These are phyloP conservation scores for Taenaris catops DNA, from an alignment of 2,888 invertebrate genomes.

Conservation along the genomic window DNA sequence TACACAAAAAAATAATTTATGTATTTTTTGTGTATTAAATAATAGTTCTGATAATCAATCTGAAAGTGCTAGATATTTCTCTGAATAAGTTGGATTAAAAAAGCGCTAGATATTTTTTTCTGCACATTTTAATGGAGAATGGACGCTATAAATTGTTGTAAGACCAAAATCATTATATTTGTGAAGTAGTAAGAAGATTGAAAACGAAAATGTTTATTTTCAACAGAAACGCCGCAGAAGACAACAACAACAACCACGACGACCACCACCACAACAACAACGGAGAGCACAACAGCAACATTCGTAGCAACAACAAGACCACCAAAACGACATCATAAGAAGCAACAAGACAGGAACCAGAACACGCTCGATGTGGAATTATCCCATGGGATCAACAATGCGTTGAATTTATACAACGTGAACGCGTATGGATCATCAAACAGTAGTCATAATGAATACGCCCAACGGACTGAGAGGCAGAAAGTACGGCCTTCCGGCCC, in stretches of 20 bases:
- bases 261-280: constrained; percentile 63
- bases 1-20: no score
- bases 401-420: constrained; percentile 54
- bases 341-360: constrained; percentile 54
- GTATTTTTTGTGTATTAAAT: no score
- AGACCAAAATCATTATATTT: no score
- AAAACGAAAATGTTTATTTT: no score
- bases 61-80: no score
- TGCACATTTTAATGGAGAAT: no score
- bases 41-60: no score
- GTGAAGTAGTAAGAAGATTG: no score
- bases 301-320: constrained; percentile 47
- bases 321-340: constrained; percentile 62
- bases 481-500: constrained; percentile 68
- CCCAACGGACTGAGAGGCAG: constrained; percentile 61
- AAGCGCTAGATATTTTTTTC: no score
- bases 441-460: constrained; percentile 56
- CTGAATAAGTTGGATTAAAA: no score
- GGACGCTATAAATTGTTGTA: no score
- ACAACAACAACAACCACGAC: constrained; percentile 61
- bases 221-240: constrained; percentile 67
- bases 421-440: constrained; percentile 46
- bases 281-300: constrained; percentile 45
- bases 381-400: constrained; percentile 58
- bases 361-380: constrained; percentile 58